Evolutionary conservation across 64 coral and sea anemone genomes (phyloP).

Genomic region (Montipora efflorescens): DNA sequence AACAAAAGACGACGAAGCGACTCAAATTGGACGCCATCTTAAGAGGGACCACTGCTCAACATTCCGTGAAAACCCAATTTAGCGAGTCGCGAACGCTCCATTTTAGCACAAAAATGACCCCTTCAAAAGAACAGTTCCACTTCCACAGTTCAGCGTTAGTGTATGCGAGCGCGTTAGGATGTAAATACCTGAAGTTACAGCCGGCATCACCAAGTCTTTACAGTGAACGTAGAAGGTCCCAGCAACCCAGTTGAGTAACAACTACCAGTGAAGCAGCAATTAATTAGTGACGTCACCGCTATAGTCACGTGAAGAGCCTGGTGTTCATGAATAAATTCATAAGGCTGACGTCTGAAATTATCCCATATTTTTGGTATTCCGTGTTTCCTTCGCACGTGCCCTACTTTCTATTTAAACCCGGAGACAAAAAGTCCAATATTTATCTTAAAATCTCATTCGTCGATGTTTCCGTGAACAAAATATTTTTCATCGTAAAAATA

Average conservation of each 20-base stretch:
- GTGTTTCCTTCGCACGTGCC: constrained; percentile 10
- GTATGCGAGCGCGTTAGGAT: neutral
- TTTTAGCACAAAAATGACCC: neutral
- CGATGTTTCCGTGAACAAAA: constrained; percentile 19
- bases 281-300: constrained; percentile 75
- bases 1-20: constrained; percentile 40
- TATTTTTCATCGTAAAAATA: constrained; percentile 13
- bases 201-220: constrained; percentile 69
- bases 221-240: constrained; percentile 21
- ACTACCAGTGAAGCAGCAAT: constrained; percentile 34
- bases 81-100: neutral
- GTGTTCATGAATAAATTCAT: constrained; percentile 56
- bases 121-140: neutral
- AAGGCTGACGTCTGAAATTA: constrained; percentile 6
- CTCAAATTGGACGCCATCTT: constrained; percentile 29
- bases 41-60: neutral
- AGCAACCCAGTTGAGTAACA: neutral
- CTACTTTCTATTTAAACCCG: neutral
- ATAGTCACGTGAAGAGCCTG: constrained; percentile 45
- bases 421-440: neutral
- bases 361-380: neutral
- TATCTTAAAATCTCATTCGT: neutral
- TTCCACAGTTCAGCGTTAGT: neutral
- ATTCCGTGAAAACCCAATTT: neutral
- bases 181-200: constrained; percentile 82